These are phyloP conservation scores for Sardina pilchardus DNA, from an alignment of 2,113 vertebrate genomes.

Conservation along the genomic window DNA sequence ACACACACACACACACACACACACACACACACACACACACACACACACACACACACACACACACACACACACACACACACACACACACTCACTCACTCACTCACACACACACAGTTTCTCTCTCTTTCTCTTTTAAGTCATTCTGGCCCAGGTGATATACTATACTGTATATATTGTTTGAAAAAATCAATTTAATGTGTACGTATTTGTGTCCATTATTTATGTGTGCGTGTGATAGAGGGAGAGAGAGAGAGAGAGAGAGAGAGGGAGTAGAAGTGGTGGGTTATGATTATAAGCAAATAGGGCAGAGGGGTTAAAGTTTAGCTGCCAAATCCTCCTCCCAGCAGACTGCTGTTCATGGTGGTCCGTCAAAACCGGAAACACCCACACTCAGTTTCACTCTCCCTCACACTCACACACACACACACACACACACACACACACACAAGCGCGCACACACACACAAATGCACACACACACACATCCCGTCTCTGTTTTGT, in stretches of 20 bases:
- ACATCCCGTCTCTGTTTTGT: background rate
- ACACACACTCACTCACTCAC: no score
- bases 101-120: no score
- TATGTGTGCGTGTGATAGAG: background rate
- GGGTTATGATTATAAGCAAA: background rate
- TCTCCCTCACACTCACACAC: constrained; percentile 40
- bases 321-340: background rate
- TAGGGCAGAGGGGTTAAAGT: background rate
- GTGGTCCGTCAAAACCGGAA: constrained; percentile 40
- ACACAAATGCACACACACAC: background rate
- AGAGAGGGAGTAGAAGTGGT: background rate
- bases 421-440: background rate
- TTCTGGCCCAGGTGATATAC: no score
- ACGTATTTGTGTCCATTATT: background rate
- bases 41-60: no score
- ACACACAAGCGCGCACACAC: background rate
- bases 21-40: no score
- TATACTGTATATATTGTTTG: background rate
- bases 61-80: no score
- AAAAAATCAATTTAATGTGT: background rate
- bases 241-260: background rate
- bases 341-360: background rate
- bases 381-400: constrained; percentile 33
- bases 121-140: no score
- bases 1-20: no score